A percentile compares a stretch with the other conserved stretches of the same genome.
Conservation (phyloP, 2,888 invertebrate species). For the Rotaria macrura region DNA sequence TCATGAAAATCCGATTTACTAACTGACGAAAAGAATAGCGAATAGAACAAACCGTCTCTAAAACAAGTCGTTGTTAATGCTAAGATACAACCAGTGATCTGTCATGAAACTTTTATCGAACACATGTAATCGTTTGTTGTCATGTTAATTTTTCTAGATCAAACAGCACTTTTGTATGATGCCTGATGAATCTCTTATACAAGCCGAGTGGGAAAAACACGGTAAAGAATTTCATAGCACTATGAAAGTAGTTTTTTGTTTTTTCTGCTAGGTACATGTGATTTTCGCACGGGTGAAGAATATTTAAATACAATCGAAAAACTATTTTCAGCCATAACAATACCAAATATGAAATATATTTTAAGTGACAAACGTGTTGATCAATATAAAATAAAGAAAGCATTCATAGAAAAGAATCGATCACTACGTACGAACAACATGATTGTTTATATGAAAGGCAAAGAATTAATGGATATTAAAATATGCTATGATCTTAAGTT, state of each 20-base stretch:
- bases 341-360: not conserved
- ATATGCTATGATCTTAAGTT: not conserved
- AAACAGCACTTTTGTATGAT: not conserved
- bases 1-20: too few species aligned
- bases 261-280: not conserved
- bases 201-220: conserved; percentile 14
- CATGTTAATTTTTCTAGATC: not conserved
- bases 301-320: not conserved
- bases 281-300: not conserved
- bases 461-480: not conserved
- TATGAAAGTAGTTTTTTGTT: too few species aligned
- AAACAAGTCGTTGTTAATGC: too few species aligned
- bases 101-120: too few species aligned
- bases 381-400: not conserved
- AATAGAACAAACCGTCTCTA: too few species aligned
- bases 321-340: not conserved
- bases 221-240: not conserved
- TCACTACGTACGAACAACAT: not conserved
- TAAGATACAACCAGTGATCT: too few species aligned
- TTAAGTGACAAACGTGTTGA: not conserved
- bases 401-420: not conserved
- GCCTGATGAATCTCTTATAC: not conserved
- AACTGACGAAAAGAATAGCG: too few species aligned
- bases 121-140: too few species aligned
- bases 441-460: not conserved